Evolutionary conservation across 2,797 vertebrate species (phyloP), one percentile per base, ranked within the genome.

Genomic region (Euthynnus affinis): DNA sequence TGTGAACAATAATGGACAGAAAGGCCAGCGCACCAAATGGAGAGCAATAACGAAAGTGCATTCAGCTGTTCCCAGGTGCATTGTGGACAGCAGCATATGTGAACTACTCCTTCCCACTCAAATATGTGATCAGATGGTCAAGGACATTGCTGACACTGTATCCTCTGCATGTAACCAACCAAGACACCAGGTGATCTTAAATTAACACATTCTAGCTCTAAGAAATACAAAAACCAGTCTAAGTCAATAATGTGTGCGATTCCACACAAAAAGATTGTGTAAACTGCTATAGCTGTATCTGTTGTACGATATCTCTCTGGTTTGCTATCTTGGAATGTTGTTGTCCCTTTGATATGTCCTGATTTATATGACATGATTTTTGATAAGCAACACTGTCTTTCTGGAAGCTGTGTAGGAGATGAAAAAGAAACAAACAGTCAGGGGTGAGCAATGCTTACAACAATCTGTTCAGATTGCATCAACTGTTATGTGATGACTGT

Each of bases 1-100:
- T 67, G 65, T 73, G 65, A 57, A 51, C 72, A 80, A 64, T 72
- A 76, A 72, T 60, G 48, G 51, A 74, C 42, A 62, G 32, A 76
- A 68, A 80, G 66, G 29, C 58, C 63, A 74, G 48, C 59, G 63
- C 71, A 64, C 15, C 63, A 75, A 76, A 80, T 72, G 64, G 22
- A 81, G 53, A 69, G 72, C 59, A 73, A 62, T 77, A 67, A 76
- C 32, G 2, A 60, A 71, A 70, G 83, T 80, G 75, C 52, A 79
- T 76, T 67, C 17, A 7, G 46, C 59, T 79, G 51, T 72, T 76
- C 62, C 27, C 74, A 48, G 64, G 46, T 75, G 70, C 51, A 48
- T 62, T 44, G 37, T 27, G 57, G 64, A 66, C 32, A 67, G 32
- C 10, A 60, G 52, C 64, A 71, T 57, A 72, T 48, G 67, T 70